These are phyloP conservation scores for Cryptus viduatorius DNA, from an alignment of 2,888 invertebrate species.

Conservation along the genomic window DNA sequence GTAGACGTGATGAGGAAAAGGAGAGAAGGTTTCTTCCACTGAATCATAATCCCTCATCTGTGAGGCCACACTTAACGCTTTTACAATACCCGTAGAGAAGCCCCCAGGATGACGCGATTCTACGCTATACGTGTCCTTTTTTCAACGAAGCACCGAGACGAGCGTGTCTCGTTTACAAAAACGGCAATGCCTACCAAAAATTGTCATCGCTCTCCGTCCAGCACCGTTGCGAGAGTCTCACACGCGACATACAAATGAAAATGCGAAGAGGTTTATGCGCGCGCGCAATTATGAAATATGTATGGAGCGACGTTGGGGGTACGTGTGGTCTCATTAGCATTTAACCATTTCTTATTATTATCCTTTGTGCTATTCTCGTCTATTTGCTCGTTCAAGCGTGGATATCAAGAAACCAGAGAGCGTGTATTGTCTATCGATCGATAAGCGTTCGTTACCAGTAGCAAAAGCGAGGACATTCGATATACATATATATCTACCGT, in stretches of 20 bases:
- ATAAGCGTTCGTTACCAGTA: slow-evolving; percentile 46
- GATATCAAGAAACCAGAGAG: slow-evolving; percentile 55
- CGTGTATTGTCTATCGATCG: slow-evolving; percentile 54
- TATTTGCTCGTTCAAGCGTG: slow-evolving; percentile 60
- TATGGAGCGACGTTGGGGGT: slow-evolving; percentile 28
- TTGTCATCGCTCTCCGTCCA: slow-evolving; percentile 14
- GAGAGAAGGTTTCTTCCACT: slow-evolving; percentile 46
- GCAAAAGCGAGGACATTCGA: slow-evolving; percentile 33
- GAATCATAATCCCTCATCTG: slow-evolving; percentile 67
- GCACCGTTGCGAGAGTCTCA: neutral
- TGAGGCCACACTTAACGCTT: slow-evolving; percentile 55
- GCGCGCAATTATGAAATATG: slow-evolving; percentile 63
- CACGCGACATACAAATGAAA: slow-evolving; percentile 50
- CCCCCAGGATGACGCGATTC: slow-evolving; percentile 60
- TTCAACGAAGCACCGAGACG: slow-evolving; percentile 32
- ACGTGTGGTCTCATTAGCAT: slow-evolving; percentile 67
- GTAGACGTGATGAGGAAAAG: slow-evolving; percentile 41
- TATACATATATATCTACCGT: neutral
- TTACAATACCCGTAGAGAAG: slow-evolving; percentile 52
- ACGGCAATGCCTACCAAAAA: slow-evolving; percentile 37
- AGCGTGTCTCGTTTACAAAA: slow-evolving; percentile 63
- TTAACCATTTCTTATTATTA: slow-evolving; percentile 57
- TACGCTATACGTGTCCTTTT: slow-evolving; percentile 13
- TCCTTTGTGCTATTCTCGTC: slow-evolving; percentile 54
- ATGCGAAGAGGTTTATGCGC: neutral